Evolutionary conservation across 92 coral and sea anemone species (phyloP).

Genomic region (Anthopleura xanthogrammica): DNA sequence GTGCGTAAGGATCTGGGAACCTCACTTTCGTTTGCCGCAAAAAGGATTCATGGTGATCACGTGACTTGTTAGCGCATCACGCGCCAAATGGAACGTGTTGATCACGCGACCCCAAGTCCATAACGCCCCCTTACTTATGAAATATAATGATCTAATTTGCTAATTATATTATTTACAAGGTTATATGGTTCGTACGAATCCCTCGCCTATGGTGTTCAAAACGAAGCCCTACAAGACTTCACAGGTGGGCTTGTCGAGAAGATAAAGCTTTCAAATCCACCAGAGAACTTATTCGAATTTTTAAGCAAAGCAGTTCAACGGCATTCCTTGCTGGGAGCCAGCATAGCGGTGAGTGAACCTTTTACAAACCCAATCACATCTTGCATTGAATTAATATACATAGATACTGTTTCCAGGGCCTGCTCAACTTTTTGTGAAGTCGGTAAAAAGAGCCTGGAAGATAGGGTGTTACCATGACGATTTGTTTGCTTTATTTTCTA

Average conservation of each 20-base stretch:
- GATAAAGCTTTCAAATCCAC: slow-evolving; percentile 30
- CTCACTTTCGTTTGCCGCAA: too few species aligned
- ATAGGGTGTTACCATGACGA: not conserved
- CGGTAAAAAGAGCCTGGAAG: not conserved
- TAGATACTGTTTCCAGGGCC: too few species aligned
- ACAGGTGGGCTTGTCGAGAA: slow-evolving; percentile 50
- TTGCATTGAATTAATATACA: too few species aligned
- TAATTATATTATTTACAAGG: slow-evolving; percentile 2
- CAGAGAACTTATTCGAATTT: slow-evolving; percentile 15
- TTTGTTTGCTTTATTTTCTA: not conserved
- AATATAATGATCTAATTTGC: too few species aligned
- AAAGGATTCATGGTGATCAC: too few species aligned
- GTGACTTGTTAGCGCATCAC: too few species aligned
- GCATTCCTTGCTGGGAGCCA: slow-evolving; percentile 35
- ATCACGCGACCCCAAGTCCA: too few species aligned
- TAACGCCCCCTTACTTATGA: too few species aligned
- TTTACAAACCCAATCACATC: not conserved
- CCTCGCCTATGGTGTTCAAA: slow-evolving; percentile 30
- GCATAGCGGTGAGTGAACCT: slow-evolving; percentile 20
- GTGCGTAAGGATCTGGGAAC: not conserved
- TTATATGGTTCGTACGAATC: slow-evolving; percentile 38
- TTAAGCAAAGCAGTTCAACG: slow-evolving; percentile 22
- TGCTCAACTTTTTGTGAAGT: too few species aligned
- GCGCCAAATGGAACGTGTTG: too few species aligned
- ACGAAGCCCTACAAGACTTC: slow-evolving; percentile 45